These are phyloP conservation scores for Saguinus imperator DNA, from an alignment of 2,113 vertebrate genomes.

Conservation along the genomic window DNA sequence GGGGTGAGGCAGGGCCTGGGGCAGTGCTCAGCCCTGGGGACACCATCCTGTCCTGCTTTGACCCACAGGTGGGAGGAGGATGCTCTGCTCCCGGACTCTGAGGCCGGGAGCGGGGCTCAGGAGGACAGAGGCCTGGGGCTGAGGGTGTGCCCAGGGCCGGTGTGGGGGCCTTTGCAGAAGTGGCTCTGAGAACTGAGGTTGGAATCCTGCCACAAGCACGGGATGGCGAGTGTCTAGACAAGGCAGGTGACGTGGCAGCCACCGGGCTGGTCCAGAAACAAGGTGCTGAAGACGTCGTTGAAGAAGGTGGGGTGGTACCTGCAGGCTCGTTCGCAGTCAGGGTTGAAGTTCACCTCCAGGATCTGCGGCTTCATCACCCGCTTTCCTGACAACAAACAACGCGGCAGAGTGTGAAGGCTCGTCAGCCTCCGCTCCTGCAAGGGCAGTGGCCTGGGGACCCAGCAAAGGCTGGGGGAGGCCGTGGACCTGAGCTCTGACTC, in stretches of 20 bases:
- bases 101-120: rapidly evolving
- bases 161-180: not conserved
- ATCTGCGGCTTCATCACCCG: conserved; percentile 94
- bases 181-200: conserved; percentile 70
- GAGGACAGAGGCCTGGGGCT: not conserved
- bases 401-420: rapidly evolving
- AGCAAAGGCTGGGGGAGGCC: rapidly evolving
- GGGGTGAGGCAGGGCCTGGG: not conserved
- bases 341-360: conserved; percentile 96
- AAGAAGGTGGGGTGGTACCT: conserved; percentile 95
- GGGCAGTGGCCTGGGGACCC: not conserved
- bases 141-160: not conserved
- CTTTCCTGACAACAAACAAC: conserved; percentile 83
- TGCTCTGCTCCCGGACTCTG: not conserved
- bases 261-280: conserved; percentile 90
- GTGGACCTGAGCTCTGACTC: rapidly evolving
- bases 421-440: rapidly evolving
- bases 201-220: not conserved
- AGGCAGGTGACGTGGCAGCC: conserved; percentile 88
- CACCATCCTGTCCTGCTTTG: not conserved
- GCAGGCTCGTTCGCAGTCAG: conserved; percentile 96
- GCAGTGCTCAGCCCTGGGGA: not conserved
- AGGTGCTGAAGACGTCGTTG: conserved; percentile 94
- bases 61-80: rapidly evolving
- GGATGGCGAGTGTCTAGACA: conserved; percentile 73